Conservation (phyloP, 2,113 vertebrate genomes). For the Desmodus rotundus region DNA sequence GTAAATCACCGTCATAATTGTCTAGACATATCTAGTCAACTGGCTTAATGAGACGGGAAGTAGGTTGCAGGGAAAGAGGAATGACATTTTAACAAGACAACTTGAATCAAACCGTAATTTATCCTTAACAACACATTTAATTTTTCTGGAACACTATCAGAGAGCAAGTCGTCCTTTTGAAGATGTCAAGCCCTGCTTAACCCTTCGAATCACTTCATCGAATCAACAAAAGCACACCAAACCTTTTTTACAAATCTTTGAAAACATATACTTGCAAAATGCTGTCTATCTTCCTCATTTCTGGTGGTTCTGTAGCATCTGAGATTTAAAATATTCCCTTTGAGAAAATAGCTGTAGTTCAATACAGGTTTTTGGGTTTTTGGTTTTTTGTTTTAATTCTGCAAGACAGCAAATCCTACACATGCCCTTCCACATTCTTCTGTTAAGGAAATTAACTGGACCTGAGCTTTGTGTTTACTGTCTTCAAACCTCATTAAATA, state of each 20-base stretch:
- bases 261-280: neutral
- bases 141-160: slow-evolving; percentile 64
- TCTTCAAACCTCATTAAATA: neutral
- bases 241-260: neutral
- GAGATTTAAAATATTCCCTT: neutral
- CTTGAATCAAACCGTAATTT: slow-evolving; percentile 56
- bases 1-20: slow-evolving; percentile 70
- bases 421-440: neutral
- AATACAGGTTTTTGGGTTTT: too few species aligned
- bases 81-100: slow-evolving; percentile 71
- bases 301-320: neutral
- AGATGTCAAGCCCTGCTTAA: slow-evolving; percentile 16
- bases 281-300: neutral
- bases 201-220: neutral
- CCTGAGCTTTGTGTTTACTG: neutral
- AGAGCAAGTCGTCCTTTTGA: slow-evolving; percentile 4
- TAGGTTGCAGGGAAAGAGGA: slow-evolving; percentile 61
- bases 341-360: neutral
- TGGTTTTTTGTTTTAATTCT: neutral
- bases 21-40: slow-evolving; percentile 61
- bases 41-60: slow-evolving; percentile 73
- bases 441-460: too few species aligned
- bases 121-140: slow-evolving; percentile 58
- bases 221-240: neutral
- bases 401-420: neutral